Conservation (phyloP, 2,797 vertebrate genomes). For the Melopsittacus undulatus region DNA sequence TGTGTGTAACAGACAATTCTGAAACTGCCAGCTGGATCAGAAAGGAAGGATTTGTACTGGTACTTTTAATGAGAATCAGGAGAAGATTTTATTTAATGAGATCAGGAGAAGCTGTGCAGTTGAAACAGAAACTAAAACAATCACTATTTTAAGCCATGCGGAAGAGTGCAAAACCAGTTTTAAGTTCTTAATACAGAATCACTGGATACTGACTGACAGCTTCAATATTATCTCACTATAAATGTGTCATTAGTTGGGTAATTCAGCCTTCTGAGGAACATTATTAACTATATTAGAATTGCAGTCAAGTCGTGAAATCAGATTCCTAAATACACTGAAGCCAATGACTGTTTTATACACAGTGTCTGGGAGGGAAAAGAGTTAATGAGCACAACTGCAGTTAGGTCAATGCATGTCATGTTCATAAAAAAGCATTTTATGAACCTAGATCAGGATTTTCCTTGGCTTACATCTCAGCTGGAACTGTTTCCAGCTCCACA, state of each 20-base stretch:
- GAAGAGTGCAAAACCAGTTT: not conserved
- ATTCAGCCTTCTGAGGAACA: constrained; percentile 4
- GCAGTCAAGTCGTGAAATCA: not conserved
- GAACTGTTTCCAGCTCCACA: not conserved
- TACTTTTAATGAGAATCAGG: constrained; percentile 15
- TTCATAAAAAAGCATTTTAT: not conserved
- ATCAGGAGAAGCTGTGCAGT: not conserved
- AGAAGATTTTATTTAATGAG: too few relatives aligned
- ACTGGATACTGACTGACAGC: not conserved
- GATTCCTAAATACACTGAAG: not conserved
- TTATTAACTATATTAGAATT: not conserved
- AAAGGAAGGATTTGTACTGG: constrained; percentile 8
- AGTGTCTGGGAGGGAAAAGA: not conserved
- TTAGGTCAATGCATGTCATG: not conserved
- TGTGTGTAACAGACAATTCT: not conserved
- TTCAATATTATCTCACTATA: not conserved
- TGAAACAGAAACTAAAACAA: not conserved
- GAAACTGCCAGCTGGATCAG: constrained; percentile 11
- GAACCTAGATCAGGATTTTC: not conserved
- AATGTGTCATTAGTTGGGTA: not conserved
- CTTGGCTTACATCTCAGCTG: not conserved
- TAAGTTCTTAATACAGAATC: not conserved
- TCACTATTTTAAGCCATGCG: not conserved
- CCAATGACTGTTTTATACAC: not conserved
- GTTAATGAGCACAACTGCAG: rapidly evolving